These are phyloP conservation scores for Falcaria lacertinaria DNA, from an alignment of 2,888 invertebrate species.

Conservation along the genomic window DNA sequence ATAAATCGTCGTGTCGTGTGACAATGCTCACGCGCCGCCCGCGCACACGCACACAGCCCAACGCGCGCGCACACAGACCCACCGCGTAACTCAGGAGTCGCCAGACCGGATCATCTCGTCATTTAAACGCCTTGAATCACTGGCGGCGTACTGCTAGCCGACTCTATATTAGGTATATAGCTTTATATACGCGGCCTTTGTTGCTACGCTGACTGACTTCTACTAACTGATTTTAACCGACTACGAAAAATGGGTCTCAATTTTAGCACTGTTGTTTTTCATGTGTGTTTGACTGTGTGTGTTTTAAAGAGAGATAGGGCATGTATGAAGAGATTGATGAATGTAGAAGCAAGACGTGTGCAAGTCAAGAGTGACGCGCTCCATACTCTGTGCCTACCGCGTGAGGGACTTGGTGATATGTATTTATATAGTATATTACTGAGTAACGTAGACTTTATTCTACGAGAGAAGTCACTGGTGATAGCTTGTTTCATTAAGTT, in stretches of 20 bases:
- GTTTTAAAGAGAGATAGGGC: too few species aligned
- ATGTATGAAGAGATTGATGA: too few species aligned
- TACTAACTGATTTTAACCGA: neutral
- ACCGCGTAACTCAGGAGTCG: slow-evolving; percentile 12
- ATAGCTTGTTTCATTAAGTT: too few species aligned
- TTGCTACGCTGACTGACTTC: neutral
- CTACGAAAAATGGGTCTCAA: neutral
- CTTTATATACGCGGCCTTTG: neutral
- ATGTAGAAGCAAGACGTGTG: too few species aligned
- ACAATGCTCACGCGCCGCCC: neutral
- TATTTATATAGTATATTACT: too few species aligned
- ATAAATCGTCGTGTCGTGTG: neutral
- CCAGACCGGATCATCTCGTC: slow-evolving; percentile 17
- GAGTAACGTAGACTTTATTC: too few species aligned
- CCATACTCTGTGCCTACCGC: too few species aligned
- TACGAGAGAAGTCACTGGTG: too few species aligned
- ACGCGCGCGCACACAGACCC: slow-evolving; percentile 9
- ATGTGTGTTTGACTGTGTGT: too few species aligned
- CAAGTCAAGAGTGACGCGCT: too few species aligned
- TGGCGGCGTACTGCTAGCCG: neutral
- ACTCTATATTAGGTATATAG: neutral
- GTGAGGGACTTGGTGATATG: too few species aligned
- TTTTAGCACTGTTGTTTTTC: too few species aligned
- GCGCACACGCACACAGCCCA: neutral
- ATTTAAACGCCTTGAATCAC: neutral